These are phyloP conservation scores for Dinomys branickii DNA, from an alignment of 2,113 vertebrate species.

Conservation along the genomic window DNA sequence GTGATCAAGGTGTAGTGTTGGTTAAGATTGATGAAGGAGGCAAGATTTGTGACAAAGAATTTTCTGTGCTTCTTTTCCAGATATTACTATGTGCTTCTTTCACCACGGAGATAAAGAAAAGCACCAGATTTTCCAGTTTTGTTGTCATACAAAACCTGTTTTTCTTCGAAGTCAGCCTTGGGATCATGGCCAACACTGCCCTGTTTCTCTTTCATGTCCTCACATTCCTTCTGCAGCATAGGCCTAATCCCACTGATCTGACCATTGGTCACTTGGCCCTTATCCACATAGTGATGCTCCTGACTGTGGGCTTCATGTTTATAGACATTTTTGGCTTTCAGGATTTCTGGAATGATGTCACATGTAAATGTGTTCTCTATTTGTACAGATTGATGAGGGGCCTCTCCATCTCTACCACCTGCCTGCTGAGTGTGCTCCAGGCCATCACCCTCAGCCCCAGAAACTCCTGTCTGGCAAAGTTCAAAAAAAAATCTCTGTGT, in stretches of 20 bases:
- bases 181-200: not conserved
- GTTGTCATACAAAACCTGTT: not conserved
- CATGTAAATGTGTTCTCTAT: not conserved
- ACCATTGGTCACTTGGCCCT: not conserved
- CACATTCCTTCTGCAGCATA: not conserved
- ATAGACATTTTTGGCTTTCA: not conserved
- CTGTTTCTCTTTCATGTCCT: not conserved
- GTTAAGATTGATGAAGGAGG: not conserved
- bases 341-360: not conserved
- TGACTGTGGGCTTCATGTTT: not conserved
- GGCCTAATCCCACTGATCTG: not conserved
- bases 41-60: not conserved
- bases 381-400: not conserved
- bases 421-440: slow-evolving; percentile 10
- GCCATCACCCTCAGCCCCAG: not conserved
- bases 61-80: not conserved
- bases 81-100: not conserved
- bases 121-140: not conserved
- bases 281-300: not conserved
- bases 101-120: not conserved
- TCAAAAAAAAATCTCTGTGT: not conserved
- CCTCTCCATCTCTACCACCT: not conserved
- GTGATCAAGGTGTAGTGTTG: not conserved
- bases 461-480: not conserved
- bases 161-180: not conserved